Evolutionary conservation across 2,888 invertebrate species (phyloP).

Genomic region (Helleia helle): DNA sequence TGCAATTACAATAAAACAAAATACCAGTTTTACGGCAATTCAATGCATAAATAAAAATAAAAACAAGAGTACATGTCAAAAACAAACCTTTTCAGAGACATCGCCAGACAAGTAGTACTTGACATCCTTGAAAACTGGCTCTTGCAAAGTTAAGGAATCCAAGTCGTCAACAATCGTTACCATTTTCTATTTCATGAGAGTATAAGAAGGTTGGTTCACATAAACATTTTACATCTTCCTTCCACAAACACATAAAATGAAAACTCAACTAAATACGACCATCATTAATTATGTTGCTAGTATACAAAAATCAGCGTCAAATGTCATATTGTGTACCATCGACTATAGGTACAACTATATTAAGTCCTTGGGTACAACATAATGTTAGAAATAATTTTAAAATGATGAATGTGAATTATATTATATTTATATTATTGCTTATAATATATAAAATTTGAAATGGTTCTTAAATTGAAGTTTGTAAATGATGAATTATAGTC

Average conservation of each 20-base stretch:
- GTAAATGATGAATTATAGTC: no score
- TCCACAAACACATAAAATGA: constrained; percentile 43
- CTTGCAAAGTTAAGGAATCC: constrained; percentile 68
- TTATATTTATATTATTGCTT: no score
- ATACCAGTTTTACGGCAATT: constrained; percentile 33
- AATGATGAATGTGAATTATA: no score
- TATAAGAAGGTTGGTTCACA: constrained; percentile 30
- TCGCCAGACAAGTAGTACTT: constrained; percentile 89
- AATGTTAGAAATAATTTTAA: no score
- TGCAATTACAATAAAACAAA: constrained; percentile 57
- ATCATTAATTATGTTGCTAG: constrained; percentile 29
- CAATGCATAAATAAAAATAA: constrained; percentile 36
- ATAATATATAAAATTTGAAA: no score
- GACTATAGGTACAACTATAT: no score
- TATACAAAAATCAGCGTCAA: background rate
- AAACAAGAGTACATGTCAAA: constrained; percentile 37
- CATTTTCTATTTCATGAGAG: constrained; percentile 47
- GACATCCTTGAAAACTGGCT: constrained; percentile 85
- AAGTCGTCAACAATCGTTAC: constrained; percentile 71
- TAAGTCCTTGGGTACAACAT: no score
- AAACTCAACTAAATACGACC: constrained; percentile 50
- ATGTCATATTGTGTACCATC: no score
- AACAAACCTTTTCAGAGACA: constrained; percentile 80
- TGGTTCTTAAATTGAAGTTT: no score
- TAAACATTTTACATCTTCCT: constrained; percentile 46